Evolutionary conservation across 2,113 vertebrate genomes (phyloP), one percentile per base, ranked within the genome.

Genomic region (Egretta garzetta): DNA sequence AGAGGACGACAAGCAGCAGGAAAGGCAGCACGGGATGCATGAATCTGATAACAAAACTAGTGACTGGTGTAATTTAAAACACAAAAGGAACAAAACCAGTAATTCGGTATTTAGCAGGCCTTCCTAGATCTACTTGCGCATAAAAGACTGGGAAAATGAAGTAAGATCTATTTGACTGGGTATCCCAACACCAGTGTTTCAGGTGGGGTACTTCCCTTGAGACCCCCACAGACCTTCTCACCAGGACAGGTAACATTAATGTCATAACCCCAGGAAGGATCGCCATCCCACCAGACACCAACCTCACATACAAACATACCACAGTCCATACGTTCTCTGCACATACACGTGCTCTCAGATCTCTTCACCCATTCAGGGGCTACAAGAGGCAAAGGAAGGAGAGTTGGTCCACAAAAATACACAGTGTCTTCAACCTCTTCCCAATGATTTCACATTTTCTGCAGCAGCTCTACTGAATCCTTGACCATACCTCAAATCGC

Each of bases 291-390:
- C 21, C 37, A 37, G 37, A 32, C 20, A 50, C 28, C 43, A 68
- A 10, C 16, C 23, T 39, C 18, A 23, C 10, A n/a, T 0, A 41
- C 1, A 0, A 63, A 24, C 2, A 2, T 2, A 49, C 4, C 20
- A 62, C 39, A 43, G 30, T 7, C 30, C 30, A 6, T 10, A 41
- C 0, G 0, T 6, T 39, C 55, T 39, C 45, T 39, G 18, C 76
- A 56, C 24, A 39, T 2, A 41, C 4, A 17, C 0, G 2, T 17
- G 10, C 32, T 28, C 30, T 20, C n/a, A 2, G 8, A 67, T 28
- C 39, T 80, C 62, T 64, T 16, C 23, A 77, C 13, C 19, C 33
- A 49, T 5, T 58, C 37, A 82, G 55, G 45, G 58, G 14, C 16
- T 55, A 8, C 12, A 47, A 30, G 0, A 70, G 30, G 17, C 12